phyloP scores from a whole-genome alignment of 2,797 vertebrate species.

The Leucoraja ocellata region DNA sequence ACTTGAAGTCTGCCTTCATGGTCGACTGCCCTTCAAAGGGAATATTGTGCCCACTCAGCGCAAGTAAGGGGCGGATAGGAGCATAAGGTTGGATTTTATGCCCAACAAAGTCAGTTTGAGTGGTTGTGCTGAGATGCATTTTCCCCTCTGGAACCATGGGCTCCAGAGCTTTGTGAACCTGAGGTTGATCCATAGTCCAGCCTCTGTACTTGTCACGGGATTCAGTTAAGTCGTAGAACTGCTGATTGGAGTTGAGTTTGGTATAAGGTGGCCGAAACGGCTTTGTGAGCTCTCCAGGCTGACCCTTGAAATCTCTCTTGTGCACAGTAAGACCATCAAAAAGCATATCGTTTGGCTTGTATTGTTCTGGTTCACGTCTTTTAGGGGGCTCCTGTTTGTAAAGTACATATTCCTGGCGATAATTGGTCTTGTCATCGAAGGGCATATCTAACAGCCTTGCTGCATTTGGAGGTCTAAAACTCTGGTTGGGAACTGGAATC shows the following conservation, averaged over 20 bases:
- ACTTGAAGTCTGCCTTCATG: constrained; percentile 52
- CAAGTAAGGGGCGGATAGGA: constrained; percentile 38
- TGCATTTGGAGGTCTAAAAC: constrained; percentile 46
- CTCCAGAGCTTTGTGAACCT: constrained; percentile 3
- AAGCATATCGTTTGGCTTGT: constrained; percentile 44
- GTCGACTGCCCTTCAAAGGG: constrained; percentile 47
- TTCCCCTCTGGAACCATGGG: constrained; percentile 50
- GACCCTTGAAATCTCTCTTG: constrained; percentile 46
- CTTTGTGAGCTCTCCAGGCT: constrained; percentile 45
- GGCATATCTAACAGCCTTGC: constrained; percentile 43
- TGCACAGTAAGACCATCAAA: constrained; percentile 54
- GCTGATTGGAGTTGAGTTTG: background rate
- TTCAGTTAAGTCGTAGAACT: constrained; percentile 48
- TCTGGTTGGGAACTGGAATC: constrained; percentile 43
- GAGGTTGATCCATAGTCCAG: constrained; percentile 43
- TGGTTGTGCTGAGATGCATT: constrained; percentile 52
- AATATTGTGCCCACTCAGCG: background rate
- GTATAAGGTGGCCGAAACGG: constrained; percentile 44
- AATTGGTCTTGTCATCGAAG: constrained; percentile 49
- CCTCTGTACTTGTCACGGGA: constrained; percentile 52
- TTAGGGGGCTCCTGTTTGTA: constrained; percentile 45
- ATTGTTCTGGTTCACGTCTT: constrained; percentile 46
- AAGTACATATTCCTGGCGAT: constrained; percentile 49
- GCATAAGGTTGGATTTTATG: constrained; percentile 46
- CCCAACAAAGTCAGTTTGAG: constrained; percentile 45